Evolutionary conservation across 2,797 vertebrate genomes (phyloP), one percentile per base, ranked within the genome.

Genomic region (Eutrigla gurnardus): DNA sequence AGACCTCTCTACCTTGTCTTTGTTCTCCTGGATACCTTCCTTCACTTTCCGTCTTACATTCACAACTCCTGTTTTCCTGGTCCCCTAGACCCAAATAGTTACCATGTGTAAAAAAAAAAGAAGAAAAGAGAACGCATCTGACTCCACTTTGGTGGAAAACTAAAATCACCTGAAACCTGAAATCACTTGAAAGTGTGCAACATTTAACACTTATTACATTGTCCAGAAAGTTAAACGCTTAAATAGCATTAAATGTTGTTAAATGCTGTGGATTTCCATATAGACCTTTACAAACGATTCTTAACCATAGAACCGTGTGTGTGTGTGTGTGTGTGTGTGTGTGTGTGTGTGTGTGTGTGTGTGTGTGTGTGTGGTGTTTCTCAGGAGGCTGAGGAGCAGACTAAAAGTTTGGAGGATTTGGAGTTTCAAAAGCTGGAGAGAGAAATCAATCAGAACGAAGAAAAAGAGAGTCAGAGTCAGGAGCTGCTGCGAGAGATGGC

Each of bases 371-470:
- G 17, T 81, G 47, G 14, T 81, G 54, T 68, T 45, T 65, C 15
- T 58, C 86, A 98, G 97, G 96, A 96, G 81, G 89, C 93, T 1
- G 96, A 96, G 84, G 89, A 94, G 36, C 76, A 96, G 88, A 94
- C 93, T 45, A 97, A 96, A 92, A 94, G 93, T 68, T 95, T 96
- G 73, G 97, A 98, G 91, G 97, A 99, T 82, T 77, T 97, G 78
- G 97, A 98, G 90, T 98, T 99, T 92, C 97, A 98, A 83, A 96
- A 97, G 85, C 93, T 99, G 80, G 98, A 99, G 82, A 94, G 84
- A 42, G 96, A 98, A 91, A 97, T 96, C 69, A 93, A 94, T 60
- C 94, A 97, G 69, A 95, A 96, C n/a, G 97, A 98, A 88, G 96
- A 97, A 88, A 97, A 96, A 78, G 96, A 98, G 86, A 96, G 93